phyloP scores from a whole-genome alignment of 1,140 invertebrate genomes.

The Lepidotrigona ventralis region DNA sequence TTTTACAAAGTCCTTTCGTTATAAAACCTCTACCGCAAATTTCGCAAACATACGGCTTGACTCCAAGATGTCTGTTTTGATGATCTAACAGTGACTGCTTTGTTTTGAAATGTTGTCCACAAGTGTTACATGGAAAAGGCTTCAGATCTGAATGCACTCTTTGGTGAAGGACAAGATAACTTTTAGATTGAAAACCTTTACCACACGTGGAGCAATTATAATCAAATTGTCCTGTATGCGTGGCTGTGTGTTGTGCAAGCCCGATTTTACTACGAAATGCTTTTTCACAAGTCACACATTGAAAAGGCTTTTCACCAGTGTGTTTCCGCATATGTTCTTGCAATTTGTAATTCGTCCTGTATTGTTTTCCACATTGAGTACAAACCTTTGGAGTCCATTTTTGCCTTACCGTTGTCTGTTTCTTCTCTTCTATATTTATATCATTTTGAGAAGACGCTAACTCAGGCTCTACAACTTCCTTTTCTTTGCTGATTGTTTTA shows the following conservation, averaged over 20 bases:
- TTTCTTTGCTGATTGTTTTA: constrained; percentile 32
- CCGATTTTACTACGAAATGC: constrained; percentile 86
- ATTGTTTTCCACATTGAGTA: constrained; percentile 82
- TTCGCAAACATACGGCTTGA: constrained; percentile 90
- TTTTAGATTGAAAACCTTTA: constrained; percentile 87
- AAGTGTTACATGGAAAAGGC: constrained; percentile 83
- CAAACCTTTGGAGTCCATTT: constrained; percentile 81
- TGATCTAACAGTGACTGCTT: constrained; percentile 89
- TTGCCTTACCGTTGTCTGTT: constrained; percentile 66
- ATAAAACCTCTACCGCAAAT: constrained; percentile 91
- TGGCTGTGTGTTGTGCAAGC: constrained; percentile 85
- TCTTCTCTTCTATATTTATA: constrained; percentile 55
- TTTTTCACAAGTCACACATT: constrained; percentile 88
- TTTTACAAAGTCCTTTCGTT: constrained; percentile 87
- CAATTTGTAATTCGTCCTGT: constrained; percentile 84
- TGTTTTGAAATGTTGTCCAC: constrained; percentile 86
- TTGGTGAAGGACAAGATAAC: constrained; percentile 86
- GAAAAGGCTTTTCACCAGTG: constrained; percentile 90
- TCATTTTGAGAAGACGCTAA: constrained; percentile 45
- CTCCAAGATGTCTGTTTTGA: constrained; percentile 89
- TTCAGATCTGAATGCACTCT: constrained; percentile 85
- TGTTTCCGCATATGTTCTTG: constrained; percentile 90
- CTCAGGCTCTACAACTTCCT: constrained; percentile 50
- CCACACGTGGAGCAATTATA: constrained; percentile 85
- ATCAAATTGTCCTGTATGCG: constrained; percentile 84